Conservation (phyloP, 2,113 vertebrate genomes). For the Trinectes maculatus region DNA sequence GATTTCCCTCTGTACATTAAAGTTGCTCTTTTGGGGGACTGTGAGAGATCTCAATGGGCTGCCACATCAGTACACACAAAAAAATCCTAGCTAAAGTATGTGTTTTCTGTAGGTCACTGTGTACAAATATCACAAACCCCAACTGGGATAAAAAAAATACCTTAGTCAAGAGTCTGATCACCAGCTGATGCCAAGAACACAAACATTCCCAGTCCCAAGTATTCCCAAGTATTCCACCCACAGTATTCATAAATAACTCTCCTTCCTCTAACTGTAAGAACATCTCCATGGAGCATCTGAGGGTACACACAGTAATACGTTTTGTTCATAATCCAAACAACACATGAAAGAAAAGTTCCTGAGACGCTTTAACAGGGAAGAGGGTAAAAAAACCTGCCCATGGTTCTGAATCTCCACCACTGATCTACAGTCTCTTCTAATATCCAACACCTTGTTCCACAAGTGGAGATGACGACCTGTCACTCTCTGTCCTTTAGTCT, state of each 20-base stretch:
- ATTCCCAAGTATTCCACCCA: background rate
- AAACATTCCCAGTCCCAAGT: background rate
- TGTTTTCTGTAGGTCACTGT: background rate
- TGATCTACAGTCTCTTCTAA: background rate
- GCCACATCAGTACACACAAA: background rate
- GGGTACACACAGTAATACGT: background rate
- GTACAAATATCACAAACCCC: conserved; percentile 45
- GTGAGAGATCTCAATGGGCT: background rate
- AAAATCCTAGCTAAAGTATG: background rate
- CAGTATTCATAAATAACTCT: conserved; percentile 4
- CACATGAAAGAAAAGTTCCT: background rate
- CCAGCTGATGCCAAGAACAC: conserved; percentile 32
- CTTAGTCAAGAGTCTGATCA: background rate
- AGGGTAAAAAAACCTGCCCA: conserved; percentile 9
- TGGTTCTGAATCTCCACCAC: conserved; percentile 37
- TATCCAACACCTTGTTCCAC: conserved; percentile 23
- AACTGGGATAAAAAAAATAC: conserved; percentile 16
- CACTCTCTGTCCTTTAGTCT: conserved; percentile 46
- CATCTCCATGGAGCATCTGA: conserved; percentile 5
- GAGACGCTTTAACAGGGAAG: conserved; percentile 5
- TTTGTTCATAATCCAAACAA: conserved; percentile 16
- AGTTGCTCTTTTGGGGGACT: too few species aligned
- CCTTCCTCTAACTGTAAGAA: background rate
- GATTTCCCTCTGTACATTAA: too few species aligned
- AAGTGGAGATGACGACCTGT: conserved; percentile 49